Evolutionary conservation across 2,888 invertebrate species (phyloP).

Genomic region (Leptopilina drosophilae): DNA sequence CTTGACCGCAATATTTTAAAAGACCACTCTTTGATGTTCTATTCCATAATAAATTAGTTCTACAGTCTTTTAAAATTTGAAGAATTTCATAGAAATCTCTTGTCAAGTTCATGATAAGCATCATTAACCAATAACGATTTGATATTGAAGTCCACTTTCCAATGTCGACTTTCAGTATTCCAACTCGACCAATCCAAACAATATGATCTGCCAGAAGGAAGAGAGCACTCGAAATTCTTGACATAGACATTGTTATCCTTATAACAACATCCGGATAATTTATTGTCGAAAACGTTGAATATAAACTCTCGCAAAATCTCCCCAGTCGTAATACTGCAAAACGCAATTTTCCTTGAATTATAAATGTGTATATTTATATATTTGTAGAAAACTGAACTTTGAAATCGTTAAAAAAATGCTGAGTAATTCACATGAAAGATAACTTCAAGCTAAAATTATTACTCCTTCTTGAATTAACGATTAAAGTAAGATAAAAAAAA

Average conservation of each 20-base stretch:
- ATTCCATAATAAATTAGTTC: constrained; percentile 46
- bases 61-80: constrained; percentile 79
- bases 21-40: constrained; percentile 48
- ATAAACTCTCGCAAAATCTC: constrained; percentile 88
- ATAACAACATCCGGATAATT: constrained; percentile 86
- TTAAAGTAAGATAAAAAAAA: neutral
- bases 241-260: constrained; percentile 85
- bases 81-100: constrained; percentile 92
- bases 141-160: constrained; percentile 86
- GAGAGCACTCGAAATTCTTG: constrained; percentile 87
- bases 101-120: constrained; percentile 87
- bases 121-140: constrained; percentile 91
- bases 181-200: constrained; percentile 89
- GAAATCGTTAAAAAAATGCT: neutral
- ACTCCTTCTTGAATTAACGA: neutral
- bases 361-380: too few species aligned
- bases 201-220: constrained; percentile 92
- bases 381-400: constrained; percentile 2
- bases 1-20: constrained; percentile 47
- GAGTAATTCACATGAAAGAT: neutral
- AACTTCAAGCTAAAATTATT: neutral
- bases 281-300: constrained; percentile 85
- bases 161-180: constrained; percentile 83
- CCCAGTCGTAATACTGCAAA: constrained; percentile 89
- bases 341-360: neutral